Conservation (phyloP, 2,797 vertebrate species). For the Varecia variegata region DNA sequence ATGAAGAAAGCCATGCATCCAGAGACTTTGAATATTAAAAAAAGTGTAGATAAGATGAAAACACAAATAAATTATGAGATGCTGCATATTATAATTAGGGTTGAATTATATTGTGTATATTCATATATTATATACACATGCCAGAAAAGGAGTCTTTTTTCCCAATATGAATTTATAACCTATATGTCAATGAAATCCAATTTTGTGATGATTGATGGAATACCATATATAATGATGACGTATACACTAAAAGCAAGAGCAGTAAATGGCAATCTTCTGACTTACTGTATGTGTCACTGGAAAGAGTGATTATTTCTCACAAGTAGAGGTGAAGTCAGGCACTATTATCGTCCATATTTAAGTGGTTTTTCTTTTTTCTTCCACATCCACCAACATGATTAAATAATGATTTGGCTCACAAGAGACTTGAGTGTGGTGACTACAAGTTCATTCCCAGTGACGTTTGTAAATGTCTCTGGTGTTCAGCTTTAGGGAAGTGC, state of each 20-base stretch:
- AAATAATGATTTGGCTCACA: constrained; percentile 63
- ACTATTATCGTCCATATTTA: constrained; percentile 56
- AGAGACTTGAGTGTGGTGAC: constrained; percentile 10
- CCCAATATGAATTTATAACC: constrained; percentile 64
- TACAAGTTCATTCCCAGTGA: constrained; percentile 37
- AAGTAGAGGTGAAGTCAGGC: constrained; percentile 72
- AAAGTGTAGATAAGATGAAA: neutral
- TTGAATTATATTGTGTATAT: constrained; percentile 22
- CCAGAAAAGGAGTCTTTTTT: constrained; percentile 44
- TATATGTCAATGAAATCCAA: constrained; percentile 67
- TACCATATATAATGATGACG: constrained; percentile 1
- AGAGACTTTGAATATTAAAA: neutral
- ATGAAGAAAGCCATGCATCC: neutral
- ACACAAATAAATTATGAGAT: constrained; percentile 24
- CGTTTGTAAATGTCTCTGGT: constrained; percentile 47
- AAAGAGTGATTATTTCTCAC: constrained; percentile 77
- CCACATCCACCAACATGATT: constrained; percentile 60
- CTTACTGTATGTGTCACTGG: constrained; percentile 75
- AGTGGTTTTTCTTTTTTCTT: constrained; percentile 67
- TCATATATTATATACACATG: constrained; percentile 15
- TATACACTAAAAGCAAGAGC: constrained; percentile 63
- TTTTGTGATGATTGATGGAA: constrained; percentile 53
- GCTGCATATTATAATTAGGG: constrained; percentile 11
- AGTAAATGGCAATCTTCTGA: constrained; percentile 72
- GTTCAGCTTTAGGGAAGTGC: neutral